Base-by-base conservation (phyloP, 2,888 invertebrate species). In the Pocota personata region DNA sequence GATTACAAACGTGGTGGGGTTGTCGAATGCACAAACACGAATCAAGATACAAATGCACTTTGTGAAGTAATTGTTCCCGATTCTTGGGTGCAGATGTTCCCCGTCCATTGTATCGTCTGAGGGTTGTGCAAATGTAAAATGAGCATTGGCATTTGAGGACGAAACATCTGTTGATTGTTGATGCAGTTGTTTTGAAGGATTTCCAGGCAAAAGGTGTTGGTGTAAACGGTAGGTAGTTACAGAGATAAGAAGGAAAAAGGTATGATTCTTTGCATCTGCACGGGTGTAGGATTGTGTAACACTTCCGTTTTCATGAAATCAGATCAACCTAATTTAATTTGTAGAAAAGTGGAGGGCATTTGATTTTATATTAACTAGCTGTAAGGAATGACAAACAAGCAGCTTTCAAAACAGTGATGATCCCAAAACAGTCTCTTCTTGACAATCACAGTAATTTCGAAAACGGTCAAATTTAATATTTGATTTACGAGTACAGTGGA, bases 121-220 rank as follows among this genome's bases (percentile, higher is more conserved):
- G 32, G 43, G 58, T 30, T 67, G 67, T 43, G 48, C 50, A 21
- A 72, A 58, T 32, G 12, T 8, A 24, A 46, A 58, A 58, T 58
- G 77, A 77, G 24, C 57, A 58, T n/a, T 37, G 40, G 12, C 52
- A 62, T 35, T 27, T 60, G 19, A 19, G 16, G 43, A 58, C 10
- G 37, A n/a, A n/a, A 75, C 80, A 82, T 82, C 80, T 82, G 80
- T 80, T 80, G 80, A 67, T 67, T 73, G 35, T 67, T 58, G 60
- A 10, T 30, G 67, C 46, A 32, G 67, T 60, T 73, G 67, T 37
- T 67, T 73, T 67, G 67, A 75, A 46, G 60, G n/a, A 30, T 67
- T 30, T 50, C 30, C 16, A 8, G 57, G 7, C 24, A 19, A 60
- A 75, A 67, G 67, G 75, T 69, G 80, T 60, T 35, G 14, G 40